Base-by-base conservation (phyloP, 2,888 invertebrate genomes). In the Agrotis puta region DNA sequence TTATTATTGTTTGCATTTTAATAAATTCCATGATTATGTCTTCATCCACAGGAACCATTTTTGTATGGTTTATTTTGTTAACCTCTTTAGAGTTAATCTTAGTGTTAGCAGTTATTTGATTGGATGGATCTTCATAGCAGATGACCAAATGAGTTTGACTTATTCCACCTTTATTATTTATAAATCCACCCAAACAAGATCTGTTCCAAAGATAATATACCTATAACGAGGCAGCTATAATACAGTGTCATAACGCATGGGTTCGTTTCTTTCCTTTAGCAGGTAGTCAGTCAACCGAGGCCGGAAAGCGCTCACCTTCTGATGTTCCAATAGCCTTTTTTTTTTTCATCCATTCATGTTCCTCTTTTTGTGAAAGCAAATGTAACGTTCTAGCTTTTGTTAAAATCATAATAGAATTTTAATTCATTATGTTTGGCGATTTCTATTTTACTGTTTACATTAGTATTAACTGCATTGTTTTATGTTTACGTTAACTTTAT, bases 251-350 rank as follows among this genome's bases (percentile, higher is more conserved):
- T 85, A 80, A 82, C 81, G 84, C 83, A 84, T 87, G 87, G 87
- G 87, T 86, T 87, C 86, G 87, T 88, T 90, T 88, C 88, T 87
- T 87, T 86, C 87, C 87, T 88, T 87, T 82, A 91, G 92, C 94
- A 95, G 95, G 95, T 95, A 94, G 94, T 90, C 89, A 89, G 89
- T 86, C 89, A 82, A 80, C 87, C 88, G 89, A 89, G 89, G 87
- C 92, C 94, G 93, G 92, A 94, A 92, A 92, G 89, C 88, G 88
- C 87, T 92, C 89, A 90, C 90, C 88, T 88, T 84, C 80, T 86
- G 85, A 88, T 88, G 87, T 87, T 90, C 88, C 88, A 88, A 90
- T 88, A 86, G 83, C 83, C 85, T 92, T 93, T 85, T 92, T 93
- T 90, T 86, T 92, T 93, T 90, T 86, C 74, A 80, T 90, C 86